Conservation (phyloP, 2,888 invertebrate genomes). For the Zygaena filipendulae region DNA sequence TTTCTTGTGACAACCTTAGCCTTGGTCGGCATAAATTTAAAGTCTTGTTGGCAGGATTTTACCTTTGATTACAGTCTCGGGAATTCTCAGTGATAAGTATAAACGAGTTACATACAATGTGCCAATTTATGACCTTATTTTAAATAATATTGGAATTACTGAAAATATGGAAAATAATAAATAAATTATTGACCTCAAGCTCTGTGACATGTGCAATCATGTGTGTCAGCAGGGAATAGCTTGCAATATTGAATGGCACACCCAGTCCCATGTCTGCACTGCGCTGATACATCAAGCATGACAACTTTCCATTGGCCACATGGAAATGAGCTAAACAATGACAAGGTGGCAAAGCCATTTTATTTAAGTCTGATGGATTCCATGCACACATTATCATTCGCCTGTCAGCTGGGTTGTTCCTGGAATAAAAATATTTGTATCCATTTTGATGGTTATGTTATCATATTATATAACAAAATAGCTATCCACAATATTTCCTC, state of each 20-base stretch:
- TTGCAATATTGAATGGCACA: conserved; percentile 99
- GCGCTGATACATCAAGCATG: conserved; percentile 94
- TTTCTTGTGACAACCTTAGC: no score
- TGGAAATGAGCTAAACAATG: conserved; percentile 96
- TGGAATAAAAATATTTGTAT: conserved; percentile 24
- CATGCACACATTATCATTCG: conserved; percentile 94
- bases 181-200: conserved; percentile 83
- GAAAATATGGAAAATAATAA: no score
- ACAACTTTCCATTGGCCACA: conserved; percentile 84
- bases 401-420: conserved; percentile 84
- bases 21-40: no score
- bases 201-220: conserved; percentile 97
- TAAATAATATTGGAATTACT: no score
- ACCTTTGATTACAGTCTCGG: no score
- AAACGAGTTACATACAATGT: no score
- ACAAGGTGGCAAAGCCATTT: conserved; percentile 98
- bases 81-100: no score
- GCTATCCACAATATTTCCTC: no score
- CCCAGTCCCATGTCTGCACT: conserved; percentile 98
- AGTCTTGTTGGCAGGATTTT: no score
- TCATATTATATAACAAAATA: background rate
- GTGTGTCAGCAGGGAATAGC: conserved; percentile 91
- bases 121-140: no score
- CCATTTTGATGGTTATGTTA: no score
- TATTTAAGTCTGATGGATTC: conserved; percentile 88